Evolutionary conservation across 2,888 invertebrate species (phyloP).

Genomic region (Phyto melanocephala): DNA sequence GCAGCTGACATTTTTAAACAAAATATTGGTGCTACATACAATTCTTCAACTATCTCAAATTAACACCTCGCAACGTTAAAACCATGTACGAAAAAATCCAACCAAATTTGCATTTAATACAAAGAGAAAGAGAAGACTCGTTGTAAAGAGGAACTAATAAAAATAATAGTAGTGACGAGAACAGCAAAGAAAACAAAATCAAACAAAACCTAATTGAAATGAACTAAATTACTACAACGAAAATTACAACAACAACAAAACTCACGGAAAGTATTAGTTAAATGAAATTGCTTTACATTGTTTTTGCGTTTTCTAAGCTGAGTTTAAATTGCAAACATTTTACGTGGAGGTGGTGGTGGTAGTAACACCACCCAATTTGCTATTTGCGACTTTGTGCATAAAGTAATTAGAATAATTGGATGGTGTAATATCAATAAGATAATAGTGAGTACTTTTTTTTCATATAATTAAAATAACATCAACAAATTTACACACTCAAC

Average conservation of each 20-base stretch:
- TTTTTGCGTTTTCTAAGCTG: background rate
- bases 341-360: slow-evolving; percentile 49
- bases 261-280: slow-evolving; percentile 43
- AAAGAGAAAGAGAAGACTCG: background rate
- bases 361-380: slow-evolving; percentile 24
- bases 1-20: too few relatives aligned
- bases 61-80: background rate
- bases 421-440: slow-evolving; percentile 53
- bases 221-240: slow-evolving; percentile 39
- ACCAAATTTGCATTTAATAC: slow-evolving; percentile 23
- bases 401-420: slow-evolving; percentile 64
- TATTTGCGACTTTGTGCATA: slow-evolving; percentile 38
- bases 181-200: slow-evolving; percentile 1
- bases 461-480: background rate
- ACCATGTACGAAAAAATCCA: background rate
- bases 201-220: background rate
- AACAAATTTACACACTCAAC: slow-evolving; percentile 22
- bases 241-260: slow-evolving; percentile 46
- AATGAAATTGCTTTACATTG: slow-evolving; percentile 45
- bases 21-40: too few relatives aligned
- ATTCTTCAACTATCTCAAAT: too few relatives aligned
- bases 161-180: slow-evolving; percentile 39
- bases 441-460: background rate
- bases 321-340: slow-evolving; percentile 15
- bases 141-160: slow-evolving; percentile 9